These are phyloP conservation scores for Halichoeres trimaculatus DNA, from an alignment of 2,113 vertebrate genomes.

Conservation along the genomic window DNA sequence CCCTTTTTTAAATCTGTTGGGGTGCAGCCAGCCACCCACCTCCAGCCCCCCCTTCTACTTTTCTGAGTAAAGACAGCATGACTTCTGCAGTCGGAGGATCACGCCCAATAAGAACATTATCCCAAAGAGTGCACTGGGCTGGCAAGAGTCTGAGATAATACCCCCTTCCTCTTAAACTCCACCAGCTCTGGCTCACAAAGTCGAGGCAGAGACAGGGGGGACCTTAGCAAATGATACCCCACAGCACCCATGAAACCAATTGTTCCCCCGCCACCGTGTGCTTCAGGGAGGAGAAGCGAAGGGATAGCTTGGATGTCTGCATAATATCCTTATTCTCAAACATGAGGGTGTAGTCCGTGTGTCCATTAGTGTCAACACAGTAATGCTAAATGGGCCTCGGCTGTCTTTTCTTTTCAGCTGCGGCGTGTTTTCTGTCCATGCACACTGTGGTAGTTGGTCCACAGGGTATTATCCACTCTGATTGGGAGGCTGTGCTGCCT, in stretches of 20 bases:
- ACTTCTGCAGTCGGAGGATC: constrained; percentile 84
- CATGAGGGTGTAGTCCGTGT: constrained; percentile 74
- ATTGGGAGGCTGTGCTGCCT: constrained; percentile 75
- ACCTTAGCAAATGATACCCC: constrained; percentile 72
- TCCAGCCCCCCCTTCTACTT: constrained; percentile 66
- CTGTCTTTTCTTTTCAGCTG: constrained; percentile 72
- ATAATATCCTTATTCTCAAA: constrained; percentile 80
- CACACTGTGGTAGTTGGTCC: constrained; percentile 76
- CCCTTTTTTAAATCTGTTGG: constrained; percentile 59
- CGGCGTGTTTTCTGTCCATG: constrained; percentile 62
- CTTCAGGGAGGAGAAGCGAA: constrained; percentile 62
- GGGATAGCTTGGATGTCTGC: constrained; percentile 63
- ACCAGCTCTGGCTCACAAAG: constrained; percentile 69
- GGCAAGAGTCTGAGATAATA: constrained; percentile 84
- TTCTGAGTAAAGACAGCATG: constrained; percentile 86
- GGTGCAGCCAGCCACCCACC: constrained; percentile 68
- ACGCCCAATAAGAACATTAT: constrained; percentile 87
- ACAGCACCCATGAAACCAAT: constrained; percentile 76
- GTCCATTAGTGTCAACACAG: constrained; percentile 77
- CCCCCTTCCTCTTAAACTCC: constrained; percentile 80
- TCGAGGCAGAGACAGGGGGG: constrained; percentile 64
- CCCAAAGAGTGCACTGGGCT: constrained; percentile 85
- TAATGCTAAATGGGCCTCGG: constrained; percentile 70
- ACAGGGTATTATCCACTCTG: constrained; percentile 81
- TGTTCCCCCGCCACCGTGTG: constrained; percentile 64